Evolutionary conservation across 2,113 vertebrate genomes (phyloP), one percentile per base, ranked within the genome.

Genomic region (Neotoma lepida): DNA sequence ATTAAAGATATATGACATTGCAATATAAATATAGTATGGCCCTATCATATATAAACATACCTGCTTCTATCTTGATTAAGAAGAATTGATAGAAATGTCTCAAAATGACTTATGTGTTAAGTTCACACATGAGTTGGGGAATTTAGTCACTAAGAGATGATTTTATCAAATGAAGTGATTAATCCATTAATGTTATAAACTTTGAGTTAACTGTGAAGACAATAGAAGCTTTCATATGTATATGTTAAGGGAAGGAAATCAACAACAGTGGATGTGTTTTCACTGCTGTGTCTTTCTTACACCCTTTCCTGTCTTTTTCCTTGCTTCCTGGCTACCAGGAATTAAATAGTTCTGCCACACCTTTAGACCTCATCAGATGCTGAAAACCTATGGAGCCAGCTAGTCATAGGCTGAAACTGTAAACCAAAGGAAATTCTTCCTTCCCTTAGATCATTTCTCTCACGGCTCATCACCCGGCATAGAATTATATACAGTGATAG

Each of bases 301-400:
- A 51, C 15, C 8, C 2, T 20, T 51, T 35, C 17, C 12, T 84
- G 24, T 61, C 24, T 14, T 51, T 46, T 78, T 26, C 22, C 6
- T 58, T 17, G 28, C 1, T 22, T 46, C 41, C 9, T 66, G 28
- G 9, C 14, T 64, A 18, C 14, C 41, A 35, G 22, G 1, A 41
- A 20, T 26, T 63, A 30, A 33, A 63, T 44, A 64, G 14, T 20
- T 64, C 39, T 84, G 58, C 17, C 39, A 64, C 4, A 30, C 9
- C 0, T 12, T 30, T 63, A 41, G 39, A 54, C 28, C 28, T 49
- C 7, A 39, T 39, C 41, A 46, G 9, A 66, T 33, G 41, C 17
- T 28, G 22, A 0, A 2, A 33, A 2, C 30, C 61, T 22, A 66
- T 22, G 8, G 9, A 35, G 1, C 9, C 15, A 7, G 30, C 61